A percentile compares a stretch with the other conserved stretches of the same genome.
Evolutionary conservation across 92 coral and sea anemone species (phyloP).

Genomic region (Anthopleura xanthogrammica): DNA sequence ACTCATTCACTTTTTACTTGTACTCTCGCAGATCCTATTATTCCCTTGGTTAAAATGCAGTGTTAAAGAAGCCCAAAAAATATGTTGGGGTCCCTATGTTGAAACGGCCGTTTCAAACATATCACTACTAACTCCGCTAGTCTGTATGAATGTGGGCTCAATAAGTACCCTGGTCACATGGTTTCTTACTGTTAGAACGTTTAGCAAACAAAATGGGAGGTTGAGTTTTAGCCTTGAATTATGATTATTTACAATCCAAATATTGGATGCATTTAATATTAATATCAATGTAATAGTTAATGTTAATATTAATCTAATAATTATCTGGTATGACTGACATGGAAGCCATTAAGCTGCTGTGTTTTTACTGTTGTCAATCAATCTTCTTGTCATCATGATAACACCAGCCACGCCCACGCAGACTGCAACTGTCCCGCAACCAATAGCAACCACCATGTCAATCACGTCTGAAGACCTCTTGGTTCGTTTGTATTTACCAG

Average conservation of each 20-base stretch:
- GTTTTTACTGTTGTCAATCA: slow-evolving; percentile 74
- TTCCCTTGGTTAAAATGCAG: too few relatives aligned
- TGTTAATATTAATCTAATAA: neutral
- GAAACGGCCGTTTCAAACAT: too few relatives aligned
- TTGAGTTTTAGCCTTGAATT: neutral
- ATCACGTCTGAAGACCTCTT: slow-evolving; percentile 88
- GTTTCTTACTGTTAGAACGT: neutral
- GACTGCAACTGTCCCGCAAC: slow-evolving; percentile 82
- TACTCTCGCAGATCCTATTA: too few relatives aligned
- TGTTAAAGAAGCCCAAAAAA: too few relatives aligned
- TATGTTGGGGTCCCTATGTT: too few relatives aligned
- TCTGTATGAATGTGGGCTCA: neutral
- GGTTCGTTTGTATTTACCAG: slow-evolving; percentile 72
- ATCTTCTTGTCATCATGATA: slow-evolving; percentile 85
- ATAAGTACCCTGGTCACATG: neutral
- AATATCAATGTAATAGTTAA: neutral
- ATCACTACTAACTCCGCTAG: neutral
- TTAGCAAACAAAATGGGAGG: neutral
- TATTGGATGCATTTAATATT: neutral
- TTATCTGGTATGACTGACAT: neutral
- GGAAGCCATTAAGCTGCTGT: slow-evolving; percentile 42
- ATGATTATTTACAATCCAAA: slow-evolving; percentile 5
- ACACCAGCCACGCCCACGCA: slow-evolving; percentile 95
- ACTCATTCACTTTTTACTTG: too few relatives aligned
- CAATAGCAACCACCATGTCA: slow-evolving; percentile 87